Evolutionary conservation across 2,797 vertebrate genomes (phyloP).

Genomic region (Buphagus erythrorhynchus): DNA sequence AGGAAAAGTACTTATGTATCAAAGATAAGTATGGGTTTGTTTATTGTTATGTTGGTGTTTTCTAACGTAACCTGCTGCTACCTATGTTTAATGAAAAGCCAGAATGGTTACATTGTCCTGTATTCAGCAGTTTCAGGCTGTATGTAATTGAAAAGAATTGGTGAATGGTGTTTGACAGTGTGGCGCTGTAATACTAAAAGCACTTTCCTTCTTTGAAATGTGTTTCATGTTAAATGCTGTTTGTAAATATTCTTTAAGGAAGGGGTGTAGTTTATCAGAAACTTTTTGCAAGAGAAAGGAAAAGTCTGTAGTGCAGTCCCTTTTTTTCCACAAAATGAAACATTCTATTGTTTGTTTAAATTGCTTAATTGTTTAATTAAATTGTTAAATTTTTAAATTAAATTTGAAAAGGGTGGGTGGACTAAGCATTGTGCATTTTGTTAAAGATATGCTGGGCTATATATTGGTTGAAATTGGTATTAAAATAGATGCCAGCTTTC

Average conservation of each 20-base stretch:
- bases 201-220: background rate
- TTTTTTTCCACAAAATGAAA: background rate
- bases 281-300: background rate
- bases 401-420: background rate
- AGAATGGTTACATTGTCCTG: background rate
- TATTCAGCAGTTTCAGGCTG: background rate
- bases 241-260: background rate
- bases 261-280: background rate
- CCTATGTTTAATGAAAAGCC: background rate
- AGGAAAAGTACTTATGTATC: background rate
- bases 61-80: fast-evolving
- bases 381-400: too few species aligned
- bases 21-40: background rate
- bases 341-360: background rate
- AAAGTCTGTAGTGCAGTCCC: background rate
- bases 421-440: background rate
- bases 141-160: background rate
- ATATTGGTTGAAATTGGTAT: background rate
- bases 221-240: background rate
- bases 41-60: background rate
- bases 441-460: background rate
- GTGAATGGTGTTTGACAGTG: background rate
- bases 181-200: background rate
- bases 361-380: background rate
- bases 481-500: background rate